phyloP scores from a whole-genome alignment of 2,113 vertebrate species.

The Hassar affinis region DNA sequence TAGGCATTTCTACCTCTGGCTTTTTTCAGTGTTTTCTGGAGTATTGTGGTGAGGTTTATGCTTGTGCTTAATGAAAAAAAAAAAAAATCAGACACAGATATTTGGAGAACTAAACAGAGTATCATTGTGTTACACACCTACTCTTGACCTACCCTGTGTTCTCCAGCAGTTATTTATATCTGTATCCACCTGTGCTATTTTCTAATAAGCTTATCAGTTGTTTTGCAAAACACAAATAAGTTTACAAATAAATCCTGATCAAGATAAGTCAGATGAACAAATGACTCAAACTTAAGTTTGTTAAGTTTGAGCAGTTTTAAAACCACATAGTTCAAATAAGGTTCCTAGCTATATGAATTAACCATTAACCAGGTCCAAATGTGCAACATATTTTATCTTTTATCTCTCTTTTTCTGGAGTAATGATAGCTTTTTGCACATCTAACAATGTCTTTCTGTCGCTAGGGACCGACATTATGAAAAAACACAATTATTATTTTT shows the following conservation, averaged over 20 bases:
- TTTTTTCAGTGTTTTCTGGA: background rate
- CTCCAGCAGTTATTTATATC: background rate
- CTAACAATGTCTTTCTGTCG: background rate
- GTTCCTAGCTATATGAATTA: background rate
- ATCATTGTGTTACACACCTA: background rate
- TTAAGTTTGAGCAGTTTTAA: background rate
- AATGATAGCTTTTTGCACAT: slow-evolving; percentile 1
- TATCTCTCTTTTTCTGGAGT: background rate
- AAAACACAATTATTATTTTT: background rate
- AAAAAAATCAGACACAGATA: background rate
- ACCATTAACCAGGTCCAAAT: background rate
- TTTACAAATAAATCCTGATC: background rate
- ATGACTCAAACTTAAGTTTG: background rate
- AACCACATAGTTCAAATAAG: background rate
- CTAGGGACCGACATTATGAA: background rate
- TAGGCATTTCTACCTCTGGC: background rate
- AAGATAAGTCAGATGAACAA: background rate
- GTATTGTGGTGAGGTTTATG: background rate
- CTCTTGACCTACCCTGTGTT: background rate
- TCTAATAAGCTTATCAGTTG: background rate
- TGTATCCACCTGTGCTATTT: background rate
- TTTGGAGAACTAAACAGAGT: background rate
- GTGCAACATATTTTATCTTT: slow-evolving; percentile 4
- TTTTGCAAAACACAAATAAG: background rate
- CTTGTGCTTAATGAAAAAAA: background rate